Evolutionary conservation across 1,140 invertebrate genomes (phyloP), one percentile per base, ranked within the genome.

Genomic region (Limonius californicus): DNA sequence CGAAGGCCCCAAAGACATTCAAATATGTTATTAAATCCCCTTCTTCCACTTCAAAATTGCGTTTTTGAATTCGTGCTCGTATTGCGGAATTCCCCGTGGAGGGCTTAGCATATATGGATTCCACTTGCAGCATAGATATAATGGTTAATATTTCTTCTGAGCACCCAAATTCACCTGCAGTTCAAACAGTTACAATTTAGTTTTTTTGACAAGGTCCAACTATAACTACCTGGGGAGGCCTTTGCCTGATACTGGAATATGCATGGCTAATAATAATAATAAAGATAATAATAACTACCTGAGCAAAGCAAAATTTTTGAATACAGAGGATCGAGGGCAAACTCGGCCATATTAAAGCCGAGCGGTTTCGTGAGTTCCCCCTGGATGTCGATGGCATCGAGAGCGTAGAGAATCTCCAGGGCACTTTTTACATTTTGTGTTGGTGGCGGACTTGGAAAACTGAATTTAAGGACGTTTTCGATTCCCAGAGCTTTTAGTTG

Each of bases 401-500:
- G 75, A 0, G 96, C 95, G 78, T 89, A 96, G 0, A 99, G 78
- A 3, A 94, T 81, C 77, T 99, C 95, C 19, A 99, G 70, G 0
- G 89, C 92, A 19, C 87, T 79, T 0, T 95, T 78, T n/a, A 99
- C 80, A 78, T 92, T 92, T 72, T 89, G 87, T 1, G 94, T 89
- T 0, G 96, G 94, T 0, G 96, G 97, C 0, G 93, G 87, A 0
- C 88, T 90, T 0, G 91, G 89, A 74, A 94, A 93, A 70, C 89
- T 85, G 72, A 95, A 94, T 66, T 89, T 81, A 7, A 92, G 72
- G 21, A 94, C 83, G 75, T 99, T 99, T 60, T 91, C 85, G 55
- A 99, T 95, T 0, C 97, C 97, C 0, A 99, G 76, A 2, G 96
- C 94, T 81, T 99, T 98, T 7, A 99, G 74, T 74, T 97, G 94